Base-by-base conservation (phyloP, 2,888 invertebrate species). In the Taenaris catops region DNA sequence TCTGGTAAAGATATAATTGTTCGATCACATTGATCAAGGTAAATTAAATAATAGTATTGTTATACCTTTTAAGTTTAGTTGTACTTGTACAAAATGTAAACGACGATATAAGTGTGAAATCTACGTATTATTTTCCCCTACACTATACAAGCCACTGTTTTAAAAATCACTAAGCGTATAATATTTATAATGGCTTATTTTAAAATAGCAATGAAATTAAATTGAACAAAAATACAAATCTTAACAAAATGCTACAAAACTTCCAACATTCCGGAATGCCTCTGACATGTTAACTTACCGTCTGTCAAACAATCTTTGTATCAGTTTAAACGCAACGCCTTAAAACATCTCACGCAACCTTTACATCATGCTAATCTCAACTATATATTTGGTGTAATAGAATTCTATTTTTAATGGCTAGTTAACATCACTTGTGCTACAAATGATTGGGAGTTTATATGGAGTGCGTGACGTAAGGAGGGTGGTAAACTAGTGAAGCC, bases 391-490 rank as follows among this genome's bases (percentile, higher is more conserved):
- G 41, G 17, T 4, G 8, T 3, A 25, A 37, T 42, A 49, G 27
- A 37, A 46, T 37, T 34, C 28, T 42, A 37, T 43, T 46, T 41
- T 35, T 37, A 28, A 38, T 27, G 25, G 31, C 14, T 60, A 52
- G 43, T 53, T 48, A 56, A 46, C 41, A 44, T 61, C 64, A 71
- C 66, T 66, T 75, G 63, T 66, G 63, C 66, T 71, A 60, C 62
- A 66, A 61, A 59, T 55, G 54, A 48, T 54, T 49, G 52, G 58
- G 44, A 55, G 54, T 59, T 63, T 55, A 52, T 58, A 55, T 73
- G 52, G 65, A 83, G 84, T 86, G 84, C 86, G 86, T 86, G 86
- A 84, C 68, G 83, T 84, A 86, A 84, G 81, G 71, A 76, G 86
- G 86, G 86, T 67, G 75, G 71, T 70, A 72, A 75, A 64, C 63